Base-by-base conservation (phyloP, 2,797 vertebrate species). In the Stomatorhinus walkeri region DNA sequence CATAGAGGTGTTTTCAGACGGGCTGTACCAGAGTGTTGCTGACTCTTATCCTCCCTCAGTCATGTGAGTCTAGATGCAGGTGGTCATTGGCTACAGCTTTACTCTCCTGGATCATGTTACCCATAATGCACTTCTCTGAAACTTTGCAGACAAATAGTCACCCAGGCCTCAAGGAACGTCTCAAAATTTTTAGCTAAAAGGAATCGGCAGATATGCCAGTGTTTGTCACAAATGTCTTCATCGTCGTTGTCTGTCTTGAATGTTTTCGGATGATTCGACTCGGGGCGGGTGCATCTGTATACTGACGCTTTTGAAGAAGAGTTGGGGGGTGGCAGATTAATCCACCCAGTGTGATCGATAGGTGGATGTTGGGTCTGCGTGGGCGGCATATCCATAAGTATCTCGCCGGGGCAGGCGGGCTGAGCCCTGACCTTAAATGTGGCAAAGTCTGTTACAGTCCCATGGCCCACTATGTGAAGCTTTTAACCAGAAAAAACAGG, bases 271-370 rank as follows among this genome's bases (percentile, higher is more conserved):
- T 86, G 28, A 54, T 28, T 54, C 2, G 8, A 54, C 51, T 56
- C 6, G n/a, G 19, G 49, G 46, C 24, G 10, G 49, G 19, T 49
- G 22, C 12, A 12, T 54, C 36, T 43, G 72, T 19, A 16, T 16
- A 1, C 85, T 54, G 49, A 24, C 16, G 48, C 51, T 86, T 86
- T 54, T n/a, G 51, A 54, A 86, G 85, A 14, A 86, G 22, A 10
- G 49, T 2, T 76, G 56, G 79, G 68, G 52, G 84, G n/a, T n/a
- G 79, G 56, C 51, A 79, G 9, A 88, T 88, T 49, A 89, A 91
- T 90, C 85, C 89, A 85, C 85, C 49, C 72, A 22, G 40, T 68
- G 40, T 32, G 79, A 91, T 91, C 88, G 89, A 89, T 89, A 85
- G 68, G 49, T 84, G 68, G 46, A 76, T 88, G 89, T 87, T 51